phyloP scores from a whole-genome alignment of 2,113 vertebrate species.

The Austrofundulus limnaeus region DNA sequence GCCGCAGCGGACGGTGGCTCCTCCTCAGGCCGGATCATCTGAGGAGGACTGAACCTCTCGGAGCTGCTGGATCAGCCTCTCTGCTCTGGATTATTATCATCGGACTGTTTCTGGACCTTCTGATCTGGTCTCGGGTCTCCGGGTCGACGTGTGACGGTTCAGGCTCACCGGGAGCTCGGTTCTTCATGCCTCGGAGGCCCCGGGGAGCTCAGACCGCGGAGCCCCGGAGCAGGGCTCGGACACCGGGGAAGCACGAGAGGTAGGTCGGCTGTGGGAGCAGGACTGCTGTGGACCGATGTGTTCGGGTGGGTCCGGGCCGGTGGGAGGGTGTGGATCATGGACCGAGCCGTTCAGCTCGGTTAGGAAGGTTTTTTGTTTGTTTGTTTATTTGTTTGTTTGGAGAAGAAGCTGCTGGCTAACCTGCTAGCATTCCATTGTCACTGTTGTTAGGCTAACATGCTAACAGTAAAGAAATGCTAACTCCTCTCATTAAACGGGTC shows the following conservation, averaged over 20 bases:
- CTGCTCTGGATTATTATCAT: not conserved
- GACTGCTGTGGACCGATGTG: not conserved
- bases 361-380: too few relatives aligned
- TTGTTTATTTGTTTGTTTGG: conserved; percentile 27
- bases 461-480: not conserved
- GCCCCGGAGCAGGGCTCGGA: conserved; percentile 54
- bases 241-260: conserved; percentile 58
- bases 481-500: not conserved
- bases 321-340: too few relatives aligned
- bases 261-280: conserved; percentile 30
- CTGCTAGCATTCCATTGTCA: conserved; percentile 73
- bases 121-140: not conserved
- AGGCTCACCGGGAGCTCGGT: not conserved
- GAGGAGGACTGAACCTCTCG: not conserved
- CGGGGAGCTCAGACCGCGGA: conserved; percentile 49
- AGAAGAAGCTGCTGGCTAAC: conserved; percentile 47
- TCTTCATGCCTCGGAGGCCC: conserved; percentile 59
- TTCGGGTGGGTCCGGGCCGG: not conserved
- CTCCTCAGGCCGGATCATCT: conserved; percentile 30
- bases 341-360: not conserved
- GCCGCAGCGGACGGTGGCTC: conserved; percentile 32
- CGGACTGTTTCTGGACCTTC: conserved; percentile 1
- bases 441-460: conserved; percentile 35
- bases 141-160: not conserved
- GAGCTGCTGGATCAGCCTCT: conserved; percentile 2